A percentile compares a stretch with the other conserved stretches of the same genome.
These are phyloP conservation scores for Oeneis ivallda DNA, from an alignment of 2,888 invertebrate genomes.

Conservation along the genomic window DNA sequence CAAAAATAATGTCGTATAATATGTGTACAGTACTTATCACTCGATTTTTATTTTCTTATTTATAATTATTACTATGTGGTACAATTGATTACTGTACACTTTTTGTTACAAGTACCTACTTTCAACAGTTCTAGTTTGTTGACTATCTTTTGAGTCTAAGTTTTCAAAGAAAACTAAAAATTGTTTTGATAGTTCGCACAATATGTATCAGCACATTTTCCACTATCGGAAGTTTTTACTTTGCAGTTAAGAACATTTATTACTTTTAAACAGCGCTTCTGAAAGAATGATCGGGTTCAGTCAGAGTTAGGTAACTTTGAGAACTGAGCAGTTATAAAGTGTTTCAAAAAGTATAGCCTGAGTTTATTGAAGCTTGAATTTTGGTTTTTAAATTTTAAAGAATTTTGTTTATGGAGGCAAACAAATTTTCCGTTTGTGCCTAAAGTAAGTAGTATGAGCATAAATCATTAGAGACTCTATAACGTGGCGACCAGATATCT, in stretches of 20 bases:
- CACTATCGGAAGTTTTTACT: conserved; percentile 26
- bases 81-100: too few species aligned
- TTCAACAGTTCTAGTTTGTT: not conserved
- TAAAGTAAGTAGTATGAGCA: too few species aligned
- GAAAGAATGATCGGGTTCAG: conserved; percentile 28
- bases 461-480: not conserved
- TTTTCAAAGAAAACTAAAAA: conserved; percentile 33
- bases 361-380: conserved; percentile 9
- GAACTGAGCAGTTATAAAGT: conserved; percentile 16
- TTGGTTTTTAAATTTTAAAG: not conserved
- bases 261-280: conserved; percentile 20
- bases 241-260: conserved; percentile 33
- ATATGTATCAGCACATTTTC: conserved; percentile 24
- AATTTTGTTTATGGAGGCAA: too few species aligned
- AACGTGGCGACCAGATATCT: not conserved
- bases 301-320: conserved; percentile 12
- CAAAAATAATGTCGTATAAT: too few species aligned
- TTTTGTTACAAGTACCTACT: too few species aligned
- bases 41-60: too few species aligned
- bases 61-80: too few species aligned
- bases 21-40: too few species aligned
- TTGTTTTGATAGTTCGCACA: conserved; percentile 17
- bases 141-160: conserved; percentile 6
- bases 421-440: too few species aligned
- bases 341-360: conserved; percentile 15